Evolutionary conservation across 2,113 vertebrate species (phyloP), one percentile per base, ranked within the genome.

Genomic region (Struthidea cinerea): DNA sequence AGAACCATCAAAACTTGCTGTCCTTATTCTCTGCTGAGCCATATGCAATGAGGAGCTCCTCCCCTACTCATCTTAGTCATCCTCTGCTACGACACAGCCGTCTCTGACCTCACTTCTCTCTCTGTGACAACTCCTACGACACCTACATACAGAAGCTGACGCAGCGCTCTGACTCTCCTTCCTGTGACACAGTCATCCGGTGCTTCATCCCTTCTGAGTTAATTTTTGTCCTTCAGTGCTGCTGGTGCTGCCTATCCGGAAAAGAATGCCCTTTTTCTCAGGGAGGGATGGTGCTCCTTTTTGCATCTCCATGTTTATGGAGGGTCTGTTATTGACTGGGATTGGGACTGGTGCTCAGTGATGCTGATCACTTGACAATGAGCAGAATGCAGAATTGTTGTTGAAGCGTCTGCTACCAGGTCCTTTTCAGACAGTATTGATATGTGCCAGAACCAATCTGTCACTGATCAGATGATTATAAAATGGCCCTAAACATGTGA

Each of bases 61-160:
- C 90, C 84, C 35, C 75, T 81, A 30, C 70, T 83, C 82, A 42
- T 87, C 75, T 95, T 78, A 95, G 90, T 96, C 94, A 93, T 92
- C 76, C 52, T 67, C 64, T 74, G 47, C 85, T 93, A 87, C 7
- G 56, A 88, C 90, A 83, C 17, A 90, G 85, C 56, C 3, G 0
- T 70, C 41, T 78, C 80, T 94, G 83, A 87, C 80, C 77, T 96
- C 90, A 87, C 63, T 88, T n/a, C 61, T 79, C 42, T 65, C 32
- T 65, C 63, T 56, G 46, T 60, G 71, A 85, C 19, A 76, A 15
- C 91, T 47, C 56, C 89, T 57, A 55, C 20, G 2, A 85, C 87
- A 71, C 47, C 90, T 55, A 33, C 67, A 21, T 24, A 11, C n/a
- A 61, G 50, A 63, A 46, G 35, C 63, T 93, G 94, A 95, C 6